phyloP scores from a whole-genome alignment of 1,140 invertebrate genomes.

The Penaeus japonicus region DNA sequence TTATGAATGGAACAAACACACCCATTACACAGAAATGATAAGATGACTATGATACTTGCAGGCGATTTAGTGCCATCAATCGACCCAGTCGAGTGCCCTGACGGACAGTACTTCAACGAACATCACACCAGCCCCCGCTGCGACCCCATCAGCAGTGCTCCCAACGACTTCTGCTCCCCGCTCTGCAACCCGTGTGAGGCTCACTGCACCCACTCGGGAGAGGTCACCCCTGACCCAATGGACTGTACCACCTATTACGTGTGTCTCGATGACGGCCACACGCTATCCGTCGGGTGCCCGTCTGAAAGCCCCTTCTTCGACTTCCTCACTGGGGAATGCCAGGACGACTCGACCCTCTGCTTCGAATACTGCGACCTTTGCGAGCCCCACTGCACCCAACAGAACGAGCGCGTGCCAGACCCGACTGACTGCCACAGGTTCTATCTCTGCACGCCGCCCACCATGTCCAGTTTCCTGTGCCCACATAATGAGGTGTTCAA shows the following conservation, averaged over 20 bases:
- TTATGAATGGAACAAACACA: too few species aligned
- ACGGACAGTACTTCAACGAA: neutral
- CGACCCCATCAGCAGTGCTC: neutral
- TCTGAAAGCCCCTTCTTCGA: neutral
- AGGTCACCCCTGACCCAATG: neutral
- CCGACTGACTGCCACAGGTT: neutral
- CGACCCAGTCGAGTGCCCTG: neutral
- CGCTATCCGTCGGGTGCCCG: neutral
- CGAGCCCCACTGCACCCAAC: neutral
- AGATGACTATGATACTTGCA: too few species aligned
- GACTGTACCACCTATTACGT: constrained; percentile 16
- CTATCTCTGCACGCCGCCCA: neutral
- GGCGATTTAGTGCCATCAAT: neutral
- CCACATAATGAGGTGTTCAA: neutral
- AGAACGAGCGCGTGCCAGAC: neutral
- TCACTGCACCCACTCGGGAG: neutral
- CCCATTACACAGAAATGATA: too few species aligned
- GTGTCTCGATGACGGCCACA: neutral
- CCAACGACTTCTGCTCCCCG: neutral
- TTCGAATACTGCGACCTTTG: neutral
- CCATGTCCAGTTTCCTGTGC: neutral
- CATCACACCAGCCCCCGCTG: too few species aligned
- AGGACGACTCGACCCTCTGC: neutral
- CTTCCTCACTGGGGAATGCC: neutral
- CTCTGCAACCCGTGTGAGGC: neutral